Percentiles rank a stretch among this genome's conserved stretches.
These are phyloP conservation scores for Anseranas semipalmata DNA, from an alignment of 2,113 vertebrate species.

Conservation along the genomic window DNA sequence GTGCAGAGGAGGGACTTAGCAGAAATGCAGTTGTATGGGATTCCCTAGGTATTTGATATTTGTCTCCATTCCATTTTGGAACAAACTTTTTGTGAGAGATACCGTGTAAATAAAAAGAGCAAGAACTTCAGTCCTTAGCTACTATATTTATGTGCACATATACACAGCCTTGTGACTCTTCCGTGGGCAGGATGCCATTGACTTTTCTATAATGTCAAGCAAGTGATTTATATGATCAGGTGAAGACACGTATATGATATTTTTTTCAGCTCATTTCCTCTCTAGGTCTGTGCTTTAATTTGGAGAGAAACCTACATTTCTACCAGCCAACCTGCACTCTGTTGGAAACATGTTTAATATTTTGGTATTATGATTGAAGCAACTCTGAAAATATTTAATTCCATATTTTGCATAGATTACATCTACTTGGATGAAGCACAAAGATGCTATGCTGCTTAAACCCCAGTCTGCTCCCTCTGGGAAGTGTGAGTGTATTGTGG, in stretches of 20 bases:
- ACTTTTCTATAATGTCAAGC: conserved; percentile 17
- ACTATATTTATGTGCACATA: conserved; percentile 27
- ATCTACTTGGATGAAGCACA: background rate
- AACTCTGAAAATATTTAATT: background rate
- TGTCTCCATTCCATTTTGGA: background rate
- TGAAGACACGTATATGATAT: conserved; percentile 37
- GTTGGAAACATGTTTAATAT: background rate
- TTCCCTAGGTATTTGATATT: background rate
- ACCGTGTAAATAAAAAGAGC: background rate
- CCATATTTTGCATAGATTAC: background rate
- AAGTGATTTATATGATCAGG: conserved; percentile 55
- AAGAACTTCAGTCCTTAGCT: background rate
- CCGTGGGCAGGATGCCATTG: conserved; percentile 4
- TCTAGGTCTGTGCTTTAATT: background rate
- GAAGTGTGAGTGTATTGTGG: background rate
- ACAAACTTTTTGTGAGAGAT: background rate
- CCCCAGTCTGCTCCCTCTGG: background rate
- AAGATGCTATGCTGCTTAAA: background rate
- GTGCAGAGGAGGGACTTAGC: fast-evolving
- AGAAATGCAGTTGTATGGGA: background rate
- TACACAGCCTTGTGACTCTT: conserved; percentile 16
- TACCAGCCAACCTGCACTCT: background rate
- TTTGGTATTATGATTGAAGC: background rate
- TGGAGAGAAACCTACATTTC: background rate
- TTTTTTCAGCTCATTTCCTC: conserved; percentile 55